A percentile compares a stretch with the other conserved stretches of the same genome.
Conservation (phyloP, 2,797 vertebrate species). For the Callimico goeldii region DNA sequence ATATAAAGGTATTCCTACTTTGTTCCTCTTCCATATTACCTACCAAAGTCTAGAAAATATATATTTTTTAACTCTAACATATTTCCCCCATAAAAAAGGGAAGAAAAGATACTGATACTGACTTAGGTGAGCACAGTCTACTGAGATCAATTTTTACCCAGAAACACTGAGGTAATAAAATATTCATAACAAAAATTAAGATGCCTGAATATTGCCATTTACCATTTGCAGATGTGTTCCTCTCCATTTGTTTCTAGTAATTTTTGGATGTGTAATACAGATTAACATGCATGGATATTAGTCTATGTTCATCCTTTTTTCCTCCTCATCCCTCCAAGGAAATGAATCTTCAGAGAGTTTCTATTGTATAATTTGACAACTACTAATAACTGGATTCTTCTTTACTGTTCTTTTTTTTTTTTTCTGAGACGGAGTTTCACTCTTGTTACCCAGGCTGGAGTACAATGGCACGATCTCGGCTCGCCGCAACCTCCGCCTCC, state of each 20-base stretch:
- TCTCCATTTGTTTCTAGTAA: background rate
- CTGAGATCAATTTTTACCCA: background rate
- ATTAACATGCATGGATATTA: background rate
- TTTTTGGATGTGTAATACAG: background rate
- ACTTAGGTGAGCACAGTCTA: background rate
- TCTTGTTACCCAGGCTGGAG: too few relatives aligned
- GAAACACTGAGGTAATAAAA: background rate
- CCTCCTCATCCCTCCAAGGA: background rate
- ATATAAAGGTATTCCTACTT: background rate
- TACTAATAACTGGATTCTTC: background rate
- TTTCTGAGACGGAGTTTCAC: too few relatives aligned
- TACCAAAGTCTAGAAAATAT: background rate
- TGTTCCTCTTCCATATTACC: background rate
- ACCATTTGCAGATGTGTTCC: background rate
- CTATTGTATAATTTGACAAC: background rate
- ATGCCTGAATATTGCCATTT: background rate
- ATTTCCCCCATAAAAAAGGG: background rate
- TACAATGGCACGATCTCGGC: too few relatives aligned
- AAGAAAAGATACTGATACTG: background rate
- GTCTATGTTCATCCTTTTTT: background rate
- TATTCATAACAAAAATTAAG: background rate
- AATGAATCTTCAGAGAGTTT: background rate
- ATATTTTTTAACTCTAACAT: background rate
- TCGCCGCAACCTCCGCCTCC: too few relatives aligned
- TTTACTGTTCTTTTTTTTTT: background rate